Conservation (phyloP, 2,113 vertebrate species). For the pig (Sus scrofa) region T2T-Sscrofa CM000817.6:17457501-17458000, state of each 20-base stretch:
- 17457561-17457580: background rate
- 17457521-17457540: constrained; percentile 51
- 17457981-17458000: background rate
- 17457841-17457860: background rate
- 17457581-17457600: background rate
- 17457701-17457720: background rate
- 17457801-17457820: background rate
- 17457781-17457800: background rate
- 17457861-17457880: background rate
- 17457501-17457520: constrained; percentile 26
- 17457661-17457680: background rate
- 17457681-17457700: background rate
- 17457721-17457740: background rate
- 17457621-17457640: background rate
- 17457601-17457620: background rate
- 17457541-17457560: constrained; percentile 16
- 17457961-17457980: background rate
- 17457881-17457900: background rate
- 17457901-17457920: background rate
- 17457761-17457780: background rate
- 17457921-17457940: background rate
- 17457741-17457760: background rate
- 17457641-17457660: background rate
- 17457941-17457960: background rate
- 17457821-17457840: background rate